Evolutionary conservation across 2,888 invertebrate species (phyloP), one percentile per base, ranked within the genome.

Genomic region (Himalopsyche kuldschensis): DNA sequence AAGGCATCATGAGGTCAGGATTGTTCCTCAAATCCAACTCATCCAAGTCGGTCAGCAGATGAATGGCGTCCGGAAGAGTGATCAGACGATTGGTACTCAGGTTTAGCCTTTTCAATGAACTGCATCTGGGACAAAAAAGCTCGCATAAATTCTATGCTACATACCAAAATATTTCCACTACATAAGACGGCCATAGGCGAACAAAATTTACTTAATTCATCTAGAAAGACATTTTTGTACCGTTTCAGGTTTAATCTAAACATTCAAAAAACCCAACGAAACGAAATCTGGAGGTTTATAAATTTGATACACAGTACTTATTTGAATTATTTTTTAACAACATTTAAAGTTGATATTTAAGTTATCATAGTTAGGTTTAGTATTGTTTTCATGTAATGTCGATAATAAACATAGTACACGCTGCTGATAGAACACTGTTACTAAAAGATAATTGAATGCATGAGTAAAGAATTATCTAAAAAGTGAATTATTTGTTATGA

Each of bases 1-100:
- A 97, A 0, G 99, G 99, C 98, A 99, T 98, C 85, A 98, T 95
- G 86, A 99, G 92, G 87, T 98, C 98, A 0, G 96, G 97, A 93
- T 99, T 99, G 87, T 97, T 97, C 85, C 96, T 94, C 77, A 99
- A 92, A 90, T 99, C 99, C 78, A 99, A 91, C 85, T 95, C 94
- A 89, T 97, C 97, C 84, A 98, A 91, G 88, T 98, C 98, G 55
- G 96, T 96, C 48, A 99, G 92, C 79, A 99, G 93, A 90, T 99
- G 99, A 87, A 99, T 97, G 0, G 99, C 98, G 89, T 99, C 99
- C 0, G 99, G 99, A 30, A 99, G 91, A 0, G 99, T 99, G 81
- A 99, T 98, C 80, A 99, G 91, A 81, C 96, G 94, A 92, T 99
- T 99, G 87, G 96, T 96, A 88, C 97, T 97, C 86, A 99, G 90